Evolutionary conservation across 2,113 vertebrate genomes (phyloP).

Genomic region (Pseudorectes ferrugineus): DNA sequence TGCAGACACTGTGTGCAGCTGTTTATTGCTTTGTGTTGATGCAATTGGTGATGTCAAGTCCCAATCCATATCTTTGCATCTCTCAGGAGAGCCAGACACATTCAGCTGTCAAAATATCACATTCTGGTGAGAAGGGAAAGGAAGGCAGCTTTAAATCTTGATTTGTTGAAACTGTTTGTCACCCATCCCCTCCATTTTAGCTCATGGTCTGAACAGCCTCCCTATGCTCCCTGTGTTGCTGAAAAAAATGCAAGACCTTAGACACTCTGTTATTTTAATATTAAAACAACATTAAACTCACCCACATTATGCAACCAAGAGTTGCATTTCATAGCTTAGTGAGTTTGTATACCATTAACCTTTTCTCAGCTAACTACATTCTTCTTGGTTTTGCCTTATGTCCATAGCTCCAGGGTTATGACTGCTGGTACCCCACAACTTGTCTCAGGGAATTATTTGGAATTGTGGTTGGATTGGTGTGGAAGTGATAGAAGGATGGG

Average conservation of each 20-base stretch:
- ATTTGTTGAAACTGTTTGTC: background rate
- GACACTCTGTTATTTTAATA: slow-evolving; percentile 5
- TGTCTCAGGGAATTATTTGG: background rate
- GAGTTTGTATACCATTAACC: background rate
- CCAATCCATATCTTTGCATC: background rate
- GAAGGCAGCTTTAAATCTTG: background rate
- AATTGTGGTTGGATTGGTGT: background rate
- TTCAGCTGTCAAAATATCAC: slow-evolving; percentile 32
- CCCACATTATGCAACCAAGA: background rate
- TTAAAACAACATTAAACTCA: background rate
- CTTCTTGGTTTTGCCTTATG: background rate
- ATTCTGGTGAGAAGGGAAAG: background rate
- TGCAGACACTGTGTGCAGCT: background rate
- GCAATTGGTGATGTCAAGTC: background rate
- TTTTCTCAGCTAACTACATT: background rate
- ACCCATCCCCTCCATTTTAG: background rate
- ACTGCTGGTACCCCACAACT: fast-evolving
- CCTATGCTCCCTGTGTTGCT: background rate
- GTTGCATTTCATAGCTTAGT: background rate
- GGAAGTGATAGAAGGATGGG: background rate
- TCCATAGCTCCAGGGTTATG: fast-evolving
- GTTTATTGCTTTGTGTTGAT: background rate
- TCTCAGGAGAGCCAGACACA: background rate
- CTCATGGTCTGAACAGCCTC: background rate
- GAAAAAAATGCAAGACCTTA: slow-evolving; percentile 4